Conservation (phyloP, 2,113 vertebrate genomes). For the Loxodonta africana region DNA sequence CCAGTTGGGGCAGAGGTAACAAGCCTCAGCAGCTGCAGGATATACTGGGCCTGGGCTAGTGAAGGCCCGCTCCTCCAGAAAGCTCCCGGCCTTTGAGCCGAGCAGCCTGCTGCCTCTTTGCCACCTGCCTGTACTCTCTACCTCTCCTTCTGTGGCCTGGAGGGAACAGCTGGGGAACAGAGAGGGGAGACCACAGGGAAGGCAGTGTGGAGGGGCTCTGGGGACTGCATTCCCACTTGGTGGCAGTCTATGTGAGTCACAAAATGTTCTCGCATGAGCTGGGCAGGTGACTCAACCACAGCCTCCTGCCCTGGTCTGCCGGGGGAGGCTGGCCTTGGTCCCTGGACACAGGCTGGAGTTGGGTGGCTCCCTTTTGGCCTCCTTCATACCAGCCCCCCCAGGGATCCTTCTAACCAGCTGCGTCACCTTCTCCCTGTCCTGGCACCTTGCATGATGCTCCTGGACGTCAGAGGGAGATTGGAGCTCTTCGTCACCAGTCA, state of each 20-base stretch:
- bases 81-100: background rate
- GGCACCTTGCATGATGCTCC: background rate
- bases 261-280: slow-evolving; percentile 37
- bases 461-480: background rate
- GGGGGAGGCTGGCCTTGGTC: background rate
- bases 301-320: background rate
- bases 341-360: background rate
- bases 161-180: slow-evolving; percentile 76
- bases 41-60: background rate
- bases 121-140: slow-evolving; percentile 45
- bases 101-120: slow-evolving; percentile 11
- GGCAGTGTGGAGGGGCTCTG: slow-evolving; percentile 53
- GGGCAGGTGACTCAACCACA: slow-evolving; percentile 42
- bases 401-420: background rate
- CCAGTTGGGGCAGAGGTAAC: background rate
- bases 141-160: slow-evolving; percentile 69
- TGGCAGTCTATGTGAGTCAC: slow-evolving; percentile 28
- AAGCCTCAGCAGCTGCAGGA: background rate
- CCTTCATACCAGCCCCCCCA: background rate
- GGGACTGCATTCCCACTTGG: slow-evolving; percentile 57
- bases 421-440: background rate
- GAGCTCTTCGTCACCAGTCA: background rate
- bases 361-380: background rate
- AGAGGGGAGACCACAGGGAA: slow-evolving; percentile 39
- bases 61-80: background rate